A percentile compares a stretch with the other conserved stretches of the same genome.
These are phyloP conservation scores for Stegophylla sp. DNA, from an alignment of 2,888 invertebrate genomes.

Conservation along the genomic window DNA sequence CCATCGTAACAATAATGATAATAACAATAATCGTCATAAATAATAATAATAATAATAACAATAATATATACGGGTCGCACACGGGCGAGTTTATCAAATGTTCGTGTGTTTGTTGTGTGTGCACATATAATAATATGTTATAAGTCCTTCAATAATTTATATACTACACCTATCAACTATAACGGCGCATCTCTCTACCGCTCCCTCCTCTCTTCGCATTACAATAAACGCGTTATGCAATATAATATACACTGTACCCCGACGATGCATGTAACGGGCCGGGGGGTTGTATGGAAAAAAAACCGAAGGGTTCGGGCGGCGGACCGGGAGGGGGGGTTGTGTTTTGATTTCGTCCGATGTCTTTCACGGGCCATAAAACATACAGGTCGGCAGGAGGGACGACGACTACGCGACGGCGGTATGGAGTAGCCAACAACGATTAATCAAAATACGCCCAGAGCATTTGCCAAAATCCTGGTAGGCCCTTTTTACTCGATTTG, in stretches of 20 bases:
- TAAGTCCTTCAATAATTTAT: too few species aligned
- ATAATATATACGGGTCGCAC: slow-evolving; percentile 21
- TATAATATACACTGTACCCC: background rate
- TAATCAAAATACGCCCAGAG: slow-evolving; percentile 48
- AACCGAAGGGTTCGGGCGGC: slow-evolving; percentile 13
- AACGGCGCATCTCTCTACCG: background rate
- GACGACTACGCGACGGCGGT: too few species aligned
- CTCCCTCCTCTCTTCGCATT: background rate
- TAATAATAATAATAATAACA: slow-evolving; percentile 2
- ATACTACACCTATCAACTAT: background rate
- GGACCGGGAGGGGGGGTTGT: slow-evolving; percentile 26
- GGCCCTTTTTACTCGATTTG: slow-evolving; percentile 17
- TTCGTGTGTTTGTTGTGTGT: background rate
- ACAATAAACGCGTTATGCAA: slow-evolving; percentile 9
- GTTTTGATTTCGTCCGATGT: slow-evolving; percentile 53
- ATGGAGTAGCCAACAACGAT: slow-evolving; percentile 12
- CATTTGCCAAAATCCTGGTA: slow-evolving; percentile 51
- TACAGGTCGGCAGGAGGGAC: slow-evolving; percentile 6
- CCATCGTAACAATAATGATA: slow-evolving; percentile 38
- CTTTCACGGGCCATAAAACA: slow-evolving; percentile 57
- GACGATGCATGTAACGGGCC: background rate
- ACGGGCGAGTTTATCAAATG: slow-evolving; percentile 10
- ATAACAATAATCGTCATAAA: background rate
- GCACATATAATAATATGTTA: background rate
- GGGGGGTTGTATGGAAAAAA: background rate